phyloP scores from a whole-genome alignment of 2,113 vertebrate genomes.

The Elachura formosa region DNA sequence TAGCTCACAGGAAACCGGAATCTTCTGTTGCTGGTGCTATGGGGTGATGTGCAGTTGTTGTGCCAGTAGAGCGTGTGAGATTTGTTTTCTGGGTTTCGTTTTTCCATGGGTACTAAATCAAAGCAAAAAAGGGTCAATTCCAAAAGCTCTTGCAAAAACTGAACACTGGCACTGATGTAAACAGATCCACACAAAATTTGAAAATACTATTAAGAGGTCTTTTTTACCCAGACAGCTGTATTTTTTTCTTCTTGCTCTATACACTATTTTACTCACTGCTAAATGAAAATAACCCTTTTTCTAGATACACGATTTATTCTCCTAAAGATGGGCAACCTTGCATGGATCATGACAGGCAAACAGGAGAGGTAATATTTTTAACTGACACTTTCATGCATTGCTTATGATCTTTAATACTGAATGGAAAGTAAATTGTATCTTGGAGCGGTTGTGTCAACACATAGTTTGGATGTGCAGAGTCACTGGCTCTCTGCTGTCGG shows the following conservation, averaged over 20 bases:
- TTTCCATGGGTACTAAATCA: neutral
- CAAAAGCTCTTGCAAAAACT: neutral
- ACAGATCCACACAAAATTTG: neutral
- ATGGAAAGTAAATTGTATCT: neutral
- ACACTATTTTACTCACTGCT: neutral
- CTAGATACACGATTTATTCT: conserved; percentile 94
- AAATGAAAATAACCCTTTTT: neutral
- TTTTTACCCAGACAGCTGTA: neutral
- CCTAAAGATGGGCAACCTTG: conserved; percentile 97
- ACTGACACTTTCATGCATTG: neutral
- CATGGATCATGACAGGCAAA: conserved; percentile 98
- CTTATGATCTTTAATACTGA: neutral
- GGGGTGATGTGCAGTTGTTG: accelerated
- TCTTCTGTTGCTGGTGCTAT: neutral
- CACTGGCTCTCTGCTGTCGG: neutral
- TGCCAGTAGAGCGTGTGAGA: neutral
- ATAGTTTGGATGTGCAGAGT: neutral
- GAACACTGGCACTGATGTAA: accelerated
- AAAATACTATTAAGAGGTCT: neutral
- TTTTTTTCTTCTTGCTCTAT: neutral
- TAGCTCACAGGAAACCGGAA: neutral
- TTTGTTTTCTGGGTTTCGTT: neutral
- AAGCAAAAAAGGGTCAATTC: neutral
- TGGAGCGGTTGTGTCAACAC: too few species aligned
- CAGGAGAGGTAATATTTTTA: conserved; percentile 84